These are phyloP conservation scores for Trachelus iudaicus DNA, from an alignment of 2,888 invertebrate species.

Conservation along the genomic window DNA sequence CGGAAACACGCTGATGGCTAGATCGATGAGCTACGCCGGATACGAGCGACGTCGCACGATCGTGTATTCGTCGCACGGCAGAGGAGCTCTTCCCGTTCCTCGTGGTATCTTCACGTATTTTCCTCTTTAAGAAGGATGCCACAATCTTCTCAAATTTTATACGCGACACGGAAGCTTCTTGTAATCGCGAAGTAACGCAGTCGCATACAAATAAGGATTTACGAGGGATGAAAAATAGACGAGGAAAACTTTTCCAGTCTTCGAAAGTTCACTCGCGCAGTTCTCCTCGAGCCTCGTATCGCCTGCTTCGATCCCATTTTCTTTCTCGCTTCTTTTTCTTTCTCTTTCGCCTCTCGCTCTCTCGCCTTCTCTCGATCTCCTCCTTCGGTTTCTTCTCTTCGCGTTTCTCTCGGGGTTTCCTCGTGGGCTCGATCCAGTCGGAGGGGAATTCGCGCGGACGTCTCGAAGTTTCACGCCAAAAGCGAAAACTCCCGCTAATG, in stretches of 20 bases:
- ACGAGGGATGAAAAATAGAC: slow-evolving; percentile 63
- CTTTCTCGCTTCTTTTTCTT: slow-evolving; percentile 15
- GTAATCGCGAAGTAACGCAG: slow-evolving; percentile 60
- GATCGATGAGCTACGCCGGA: too few relatives aligned
- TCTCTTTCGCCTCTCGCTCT: slow-evolving; percentile 20
- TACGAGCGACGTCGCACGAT: too few relatives aligned
- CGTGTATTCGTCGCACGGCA: not conserved
- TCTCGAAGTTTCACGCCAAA: slow-evolving; percentile 64
- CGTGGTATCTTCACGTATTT: slow-evolving; percentile 1
- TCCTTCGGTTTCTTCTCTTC: slow-evolving; percentile 2
- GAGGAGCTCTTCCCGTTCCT: slow-evolving; percentile 9
- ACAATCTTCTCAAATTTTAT: not conserved
- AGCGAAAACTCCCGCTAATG: slow-evolving; percentile 66
- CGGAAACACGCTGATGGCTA: too few relatives aligned
- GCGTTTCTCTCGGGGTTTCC: slow-evolving; percentile 23
- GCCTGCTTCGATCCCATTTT: slow-evolving; percentile 12
- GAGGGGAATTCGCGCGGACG: slow-evolving; percentile 41
- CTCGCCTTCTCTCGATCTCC: slow-evolving; percentile 10
- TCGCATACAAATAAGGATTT: slow-evolving; percentile 66
- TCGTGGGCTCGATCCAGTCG: slow-evolving; percentile 20
- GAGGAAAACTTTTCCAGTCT: not conserved
- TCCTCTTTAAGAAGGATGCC: too few relatives aligned
- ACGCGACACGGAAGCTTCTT: slow-evolving; percentile 3
- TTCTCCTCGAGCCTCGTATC: slow-evolving; percentile 13
- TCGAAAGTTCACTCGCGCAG: slow-evolving; percentile 1